Evolutionary conservation across 1,140 invertebrate species (phyloP).

Genomic region (Adelges cooleyi): DNA sequence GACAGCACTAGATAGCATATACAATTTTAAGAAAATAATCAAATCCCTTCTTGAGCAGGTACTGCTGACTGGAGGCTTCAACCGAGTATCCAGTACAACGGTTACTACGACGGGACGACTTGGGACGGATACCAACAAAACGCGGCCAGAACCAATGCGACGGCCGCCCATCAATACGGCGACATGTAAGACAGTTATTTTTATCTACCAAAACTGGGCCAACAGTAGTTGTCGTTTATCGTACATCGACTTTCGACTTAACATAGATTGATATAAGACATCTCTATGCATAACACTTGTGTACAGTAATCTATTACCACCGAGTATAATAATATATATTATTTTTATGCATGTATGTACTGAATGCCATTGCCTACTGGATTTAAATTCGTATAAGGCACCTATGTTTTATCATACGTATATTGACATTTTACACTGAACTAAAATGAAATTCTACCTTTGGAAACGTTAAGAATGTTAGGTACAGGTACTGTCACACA

Average conservation of each 20-base stretch:
- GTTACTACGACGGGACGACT: constrained; percentile 3
- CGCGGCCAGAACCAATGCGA: not conserved
- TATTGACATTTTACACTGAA: too few relatives aligned
- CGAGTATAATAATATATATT: not conserved
- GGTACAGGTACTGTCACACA: too few relatives aligned
- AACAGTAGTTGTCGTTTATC: not conserved
- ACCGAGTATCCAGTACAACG: constrained; percentile 1
- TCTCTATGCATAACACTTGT: not conserved
- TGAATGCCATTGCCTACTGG: too few relatives aligned
- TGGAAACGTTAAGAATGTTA: too few relatives aligned
- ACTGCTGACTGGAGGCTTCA: constrained; percentile 19
- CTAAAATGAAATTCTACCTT: too few relatives aligned
- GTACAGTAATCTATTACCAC: not conserved
- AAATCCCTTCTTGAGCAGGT: not conserved
- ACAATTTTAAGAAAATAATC: not conserved
- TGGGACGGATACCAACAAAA: constrained; percentile 21
- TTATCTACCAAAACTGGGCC: not conserved
- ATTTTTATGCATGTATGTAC: too few relatives aligned
- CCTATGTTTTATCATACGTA: too few relatives aligned
- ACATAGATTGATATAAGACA: too few relatives aligned
- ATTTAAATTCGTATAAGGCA: too few relatives aligned
- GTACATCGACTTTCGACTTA: not conserved
- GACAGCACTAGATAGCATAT: too few relatives aligned
- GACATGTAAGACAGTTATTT: constrained; percentile 23
- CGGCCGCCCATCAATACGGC: not conserved